These are phyloP conservation scores for Cydia strobilella DNA, from an alignment of 1,140 invertebrate genomes.

Conservation along the genomic window DNA sequence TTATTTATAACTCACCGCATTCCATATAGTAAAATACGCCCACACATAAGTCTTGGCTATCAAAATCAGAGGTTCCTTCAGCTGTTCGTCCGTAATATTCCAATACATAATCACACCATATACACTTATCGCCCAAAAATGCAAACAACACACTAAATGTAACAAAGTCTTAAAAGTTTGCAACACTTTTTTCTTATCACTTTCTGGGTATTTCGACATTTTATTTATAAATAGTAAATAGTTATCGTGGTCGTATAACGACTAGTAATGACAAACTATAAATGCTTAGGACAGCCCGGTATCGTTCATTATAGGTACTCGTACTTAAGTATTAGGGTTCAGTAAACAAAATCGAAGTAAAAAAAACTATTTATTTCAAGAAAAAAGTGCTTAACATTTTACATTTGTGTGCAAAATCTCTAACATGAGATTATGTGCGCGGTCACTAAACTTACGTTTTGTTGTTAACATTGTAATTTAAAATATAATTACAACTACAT, in stretches of 20 bases:
- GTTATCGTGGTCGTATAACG: conserved; percentile 3
- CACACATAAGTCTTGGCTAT: conserved; percentile 42
- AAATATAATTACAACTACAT: too few species aligned
- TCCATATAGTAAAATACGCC: conserved; percentile 41
- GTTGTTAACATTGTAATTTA: too few species aligned
- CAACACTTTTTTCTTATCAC: not conserved
- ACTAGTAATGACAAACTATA: not conserved
- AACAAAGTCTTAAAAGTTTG: conserved; percentile 37
- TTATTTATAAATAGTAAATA: not conserved
- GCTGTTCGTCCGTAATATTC: conserved; percentile 35
- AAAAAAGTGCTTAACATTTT: too few species aligned
- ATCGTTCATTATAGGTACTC: not conserved
- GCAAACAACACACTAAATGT: conserved; percentile 37
- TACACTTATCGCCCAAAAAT: conserved; percentile 6
- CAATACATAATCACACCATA: conserved; percentile 38
- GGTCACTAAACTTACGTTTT: too few species aligned
- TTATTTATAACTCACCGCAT: conserved; percentile 24
- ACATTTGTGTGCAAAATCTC: too few species aligned
- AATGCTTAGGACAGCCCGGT: not conserved
- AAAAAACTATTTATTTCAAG: too few species aligned
- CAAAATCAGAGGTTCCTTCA: conserved; percentile 35
- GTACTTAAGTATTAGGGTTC: not conserved
- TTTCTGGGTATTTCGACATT: not conserved
- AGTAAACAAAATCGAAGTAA: too few species aligned
- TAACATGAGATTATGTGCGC: too few species aligned